Evolutionary conservation across 2,888 invertebrate genomes (phyloP).

Genomic region (Oscheius sp.): DNA sequence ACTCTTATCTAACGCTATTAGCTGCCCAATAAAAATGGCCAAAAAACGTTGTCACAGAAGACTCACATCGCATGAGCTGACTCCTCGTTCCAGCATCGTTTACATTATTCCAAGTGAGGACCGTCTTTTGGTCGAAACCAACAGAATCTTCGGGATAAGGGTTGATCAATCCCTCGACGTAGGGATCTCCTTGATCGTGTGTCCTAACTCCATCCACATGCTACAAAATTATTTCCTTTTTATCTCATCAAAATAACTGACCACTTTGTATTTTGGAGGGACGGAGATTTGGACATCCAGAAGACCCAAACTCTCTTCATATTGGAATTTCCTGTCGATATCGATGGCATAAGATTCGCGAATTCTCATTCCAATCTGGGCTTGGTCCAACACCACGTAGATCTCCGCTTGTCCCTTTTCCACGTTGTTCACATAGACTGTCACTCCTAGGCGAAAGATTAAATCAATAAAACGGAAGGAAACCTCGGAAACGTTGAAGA

Average conservation of each 20-base stretch:
- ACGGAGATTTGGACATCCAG: slow-evolving; percentile 60
- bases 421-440: slow-evolving; percentile 68
- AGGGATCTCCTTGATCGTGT: background rate
- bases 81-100: slow-evolving; percentile 20
- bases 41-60: no score
- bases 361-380: slow-evolving; percentile 57
- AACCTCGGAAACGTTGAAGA: slow-evolving; percentile 57
- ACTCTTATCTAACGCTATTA: background rate
- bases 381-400: slow-evolving; percentile 69
- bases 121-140: background rate
- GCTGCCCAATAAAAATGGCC: no score
- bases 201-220: background rate
- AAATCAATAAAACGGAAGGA: background rate
- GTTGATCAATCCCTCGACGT: slow-evolving; percentile 33
- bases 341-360: slow-evolving; percentile 61
- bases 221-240: background rate
- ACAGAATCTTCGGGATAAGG: slow-evolving; percentile 31
- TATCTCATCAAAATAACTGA: slow-evolving; percentile 13
- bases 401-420: slow-evolving; percentile 69
- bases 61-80: slow-evolving; percentile 21
- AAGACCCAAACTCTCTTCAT: slow-evolving; percentile 57
- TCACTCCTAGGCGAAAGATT: slow-evolving; percentile 53
- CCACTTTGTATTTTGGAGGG: slow-evolving; percentile 58
- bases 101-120: slow-evolving; percentile 26
- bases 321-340: slow-evolving; percentile 53